Percentiles rank a stretch among this genome's conserved stretches.
phyloP scores from a whole-genome alignment of 2,888 invertebrate species.

The Aphodius sticticus region DNA sequence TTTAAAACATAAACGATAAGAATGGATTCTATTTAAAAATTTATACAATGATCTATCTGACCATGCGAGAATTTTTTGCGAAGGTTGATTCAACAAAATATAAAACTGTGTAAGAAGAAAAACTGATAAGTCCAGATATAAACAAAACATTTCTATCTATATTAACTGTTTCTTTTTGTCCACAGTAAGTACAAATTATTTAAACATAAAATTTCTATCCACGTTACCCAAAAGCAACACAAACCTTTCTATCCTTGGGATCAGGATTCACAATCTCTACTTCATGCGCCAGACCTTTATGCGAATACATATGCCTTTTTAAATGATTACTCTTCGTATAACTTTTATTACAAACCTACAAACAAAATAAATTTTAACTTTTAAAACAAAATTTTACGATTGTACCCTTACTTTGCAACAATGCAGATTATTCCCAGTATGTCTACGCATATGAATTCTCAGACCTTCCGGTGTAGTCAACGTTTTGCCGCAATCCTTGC shows the following conservation, averaged over 20 bases:
- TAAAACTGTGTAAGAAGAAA: no score
- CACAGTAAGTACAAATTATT: no score
- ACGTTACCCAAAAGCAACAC: neutral
- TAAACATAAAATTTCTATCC: neutral
- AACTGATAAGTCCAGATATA: no score
- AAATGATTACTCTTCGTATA: slow-evolving; percentile 56
- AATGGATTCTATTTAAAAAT: no score
- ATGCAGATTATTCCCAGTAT: slow-evolving; percentile 55
- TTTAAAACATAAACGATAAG: no score
- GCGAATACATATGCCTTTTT: slow-evolving; percentile 54
- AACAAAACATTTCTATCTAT: no score
- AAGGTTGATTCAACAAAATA: no score
- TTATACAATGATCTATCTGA: no score
- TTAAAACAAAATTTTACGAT: neutral
- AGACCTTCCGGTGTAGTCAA: slow-evolving; percentile 47
- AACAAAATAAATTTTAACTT: slow-evolving; percentile 31
- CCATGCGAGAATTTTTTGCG: no score
- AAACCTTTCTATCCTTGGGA: slow-evolving; percentile 33
- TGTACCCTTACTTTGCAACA: slow-evolving; percentile 50
- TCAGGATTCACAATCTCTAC: neutral
- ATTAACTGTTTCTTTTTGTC: no score
- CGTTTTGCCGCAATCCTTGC: slow-evolving; percentile 41
- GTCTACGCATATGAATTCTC: slow-evolving; percentile 53
- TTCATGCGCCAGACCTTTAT: slow-evolving; percentile 37
- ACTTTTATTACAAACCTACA: slow-evolving; percentile 55